These are phyloP conservation scores for Ascaphus truei DNA, from an alignment of 2,113 vertebrate species.

Conservation along the genomic window DNA sequence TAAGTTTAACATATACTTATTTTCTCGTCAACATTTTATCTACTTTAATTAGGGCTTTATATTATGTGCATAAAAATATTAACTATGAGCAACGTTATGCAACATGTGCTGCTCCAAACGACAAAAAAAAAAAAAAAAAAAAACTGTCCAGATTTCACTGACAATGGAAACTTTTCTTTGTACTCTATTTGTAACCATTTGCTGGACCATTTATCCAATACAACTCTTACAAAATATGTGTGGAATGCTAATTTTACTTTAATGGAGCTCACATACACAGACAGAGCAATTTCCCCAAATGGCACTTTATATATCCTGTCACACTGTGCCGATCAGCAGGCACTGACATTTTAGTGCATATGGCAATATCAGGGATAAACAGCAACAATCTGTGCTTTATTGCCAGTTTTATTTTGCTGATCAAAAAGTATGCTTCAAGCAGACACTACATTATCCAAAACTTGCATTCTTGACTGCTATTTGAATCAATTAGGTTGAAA, in stretches of 20 bases:
- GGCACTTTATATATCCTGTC: conserved; percentile 26
- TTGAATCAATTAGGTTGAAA: background rate
- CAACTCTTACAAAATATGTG: background rate
- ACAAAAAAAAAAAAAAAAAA: too few relatives aligned
- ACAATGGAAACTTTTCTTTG: background rate
- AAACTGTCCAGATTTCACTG: background rate
- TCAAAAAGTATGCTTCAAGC: background rate
- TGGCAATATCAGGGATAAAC: conserved; percentile 15
- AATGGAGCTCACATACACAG: conserved; percentile 1
- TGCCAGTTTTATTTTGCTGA: background rate
- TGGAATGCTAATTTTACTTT: conserved; percentile 2
- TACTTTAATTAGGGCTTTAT: too few relatives aligned
- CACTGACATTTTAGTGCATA: conserved; percentile 24
- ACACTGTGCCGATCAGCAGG: conserved; percentile 20
- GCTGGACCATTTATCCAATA: conserved; percentile 2
- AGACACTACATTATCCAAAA: background rate
- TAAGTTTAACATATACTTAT: too few relatives aligned
- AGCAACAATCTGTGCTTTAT: conserved; percentile 13
- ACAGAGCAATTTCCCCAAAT: conserved; percentile 12
- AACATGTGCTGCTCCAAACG: too few relatives aligned
- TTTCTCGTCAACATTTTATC: too few relatives aligned
- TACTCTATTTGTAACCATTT: conserved; percentile 2
- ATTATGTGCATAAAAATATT: too few relatives aligned
- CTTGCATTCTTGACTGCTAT: background rate
- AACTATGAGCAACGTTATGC: too few relatives aligned